Evolutionary conservation across 2,797 vertebrate genomes (phyloP).

Genomic region (Acomys russatus): DNA sequence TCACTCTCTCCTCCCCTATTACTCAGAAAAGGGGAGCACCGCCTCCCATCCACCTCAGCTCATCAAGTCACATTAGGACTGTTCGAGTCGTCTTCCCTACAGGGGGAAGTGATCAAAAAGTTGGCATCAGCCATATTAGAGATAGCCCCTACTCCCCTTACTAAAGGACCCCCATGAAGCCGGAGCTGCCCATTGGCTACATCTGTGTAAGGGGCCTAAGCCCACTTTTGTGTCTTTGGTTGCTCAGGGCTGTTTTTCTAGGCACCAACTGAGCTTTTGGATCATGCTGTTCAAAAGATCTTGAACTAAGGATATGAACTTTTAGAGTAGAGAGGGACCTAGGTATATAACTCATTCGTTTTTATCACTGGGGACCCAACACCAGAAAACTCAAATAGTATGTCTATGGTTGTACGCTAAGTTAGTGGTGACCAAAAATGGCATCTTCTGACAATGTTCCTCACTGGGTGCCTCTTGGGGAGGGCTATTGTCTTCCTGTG

Average conservation of each 20-base stretch:
- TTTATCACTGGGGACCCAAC: neutral
- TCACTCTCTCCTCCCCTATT: too few species aligned
- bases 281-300: neutral
- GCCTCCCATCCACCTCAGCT: too few species aligned
- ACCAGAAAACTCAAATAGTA: neutral
- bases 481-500: neutral
- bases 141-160: too few species aligned
- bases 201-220: too few species aligned
- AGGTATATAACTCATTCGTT: neutral
- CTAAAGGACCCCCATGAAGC: too few species aligned
- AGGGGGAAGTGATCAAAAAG: too few species aligned
- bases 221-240: slow-evolving; percentile 33
- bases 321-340: slow-evolving; percentile 32
- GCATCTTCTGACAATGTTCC: neutral
- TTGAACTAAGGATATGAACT: slow-evolving; percentile 38
- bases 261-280: slow-evolving; percentile 49
- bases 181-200: too few species aligned
- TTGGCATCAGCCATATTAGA: too few species aligned
- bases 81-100: too few species aligned
- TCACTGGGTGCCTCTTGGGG: neutral
- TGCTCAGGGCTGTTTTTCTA: slow-evolving; percentile 37
- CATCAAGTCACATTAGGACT: too few species aligned
- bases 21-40: too few species aligned
- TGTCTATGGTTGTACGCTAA: neutral
- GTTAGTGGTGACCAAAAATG: neutral